Evolutionary conservation across 2,888 invertebrate genomes (phyloP).

Genomic region (Apeira syringaria): DNA sequence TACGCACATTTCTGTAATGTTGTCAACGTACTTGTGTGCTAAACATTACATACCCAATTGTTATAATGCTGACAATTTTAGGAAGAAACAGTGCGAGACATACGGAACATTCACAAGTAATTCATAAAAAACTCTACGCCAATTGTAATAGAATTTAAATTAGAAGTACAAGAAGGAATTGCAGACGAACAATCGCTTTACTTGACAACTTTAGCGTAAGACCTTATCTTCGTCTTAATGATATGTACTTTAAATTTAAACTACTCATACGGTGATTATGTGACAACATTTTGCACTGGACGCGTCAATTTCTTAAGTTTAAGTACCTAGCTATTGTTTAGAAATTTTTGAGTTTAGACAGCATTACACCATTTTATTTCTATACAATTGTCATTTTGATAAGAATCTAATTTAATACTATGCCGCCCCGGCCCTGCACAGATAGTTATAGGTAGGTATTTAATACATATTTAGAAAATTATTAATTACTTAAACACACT

Average conservation of each 20-base stretch:
- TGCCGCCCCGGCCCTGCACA: too few species aligned
- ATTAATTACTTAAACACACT: too few species aligned
- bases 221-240: slow-evolving; percentile 13
- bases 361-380: too few species aligned
- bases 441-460: too few species aligned
- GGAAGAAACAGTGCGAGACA: slow-evolving; percentile 67
- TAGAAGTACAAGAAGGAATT: slow-evolving; percentile 15
- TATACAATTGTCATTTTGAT: too few species aligned
- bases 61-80: slow-evolving; percentile 68
- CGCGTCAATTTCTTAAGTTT: slow-evolving; percentile 4
- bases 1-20: too few species aligned
- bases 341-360: neutral
- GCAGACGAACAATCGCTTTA: neutral
- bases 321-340: slow-evolving; percentile 2
- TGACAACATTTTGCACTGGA: slow-evolving; percentile 3
- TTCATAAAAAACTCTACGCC: slow-evolving; percentile 21
- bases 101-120: slow-evolving; percentile 34
- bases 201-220: slow-evolving; percentile 12
- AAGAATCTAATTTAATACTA: too few species aligned
- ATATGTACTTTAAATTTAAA: slow-evolving; percentile 5
- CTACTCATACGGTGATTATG: slow-evolving; percentile 2
- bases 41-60: slow-evolving; percentile 45
- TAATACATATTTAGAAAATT: too few species aligned
- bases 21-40: slow-evolving; percentile 37
- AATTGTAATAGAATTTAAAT: slow-evolving; percentile 22